Evolutionary conservation across 2,113 vertebrate genomes (phyloP).

Genomic region (Cisticola juncidis): DNA sequence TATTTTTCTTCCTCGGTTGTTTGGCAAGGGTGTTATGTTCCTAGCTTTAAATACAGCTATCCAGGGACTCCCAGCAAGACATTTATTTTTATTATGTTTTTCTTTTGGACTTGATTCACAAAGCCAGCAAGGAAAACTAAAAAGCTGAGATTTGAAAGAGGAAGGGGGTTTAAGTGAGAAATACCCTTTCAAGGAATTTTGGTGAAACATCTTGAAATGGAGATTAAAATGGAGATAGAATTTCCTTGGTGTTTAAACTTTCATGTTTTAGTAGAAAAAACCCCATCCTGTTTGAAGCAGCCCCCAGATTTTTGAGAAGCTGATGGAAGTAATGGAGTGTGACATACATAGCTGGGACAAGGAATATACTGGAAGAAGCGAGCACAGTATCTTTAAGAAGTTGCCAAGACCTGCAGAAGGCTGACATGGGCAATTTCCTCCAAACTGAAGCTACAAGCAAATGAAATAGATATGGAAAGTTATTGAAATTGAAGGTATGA

Average conservation of each 20-base stretch:
- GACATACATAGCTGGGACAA: not conserved
- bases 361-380: slow-evolving; percentile 20
- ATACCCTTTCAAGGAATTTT: slow-evolving; percentile 41
- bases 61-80: slow-evolving; percentile 13
- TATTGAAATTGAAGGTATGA: not conserved
- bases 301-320: not conserved
- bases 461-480: not conserved
- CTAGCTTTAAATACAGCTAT: slow-evolving; percentile 46
- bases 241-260: slow-evolving; percentile 37
- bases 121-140: slow-evolving; percentile 2
- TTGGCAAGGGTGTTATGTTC: slow-evolving; percentile 43
- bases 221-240: not conserved
- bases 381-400: not conserved
- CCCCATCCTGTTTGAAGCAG: not conserved
- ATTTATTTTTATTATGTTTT: slow-evolving; percentile 45
- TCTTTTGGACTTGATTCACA: slow-evolving; percentile 26
- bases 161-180: not conserved
- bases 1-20: not conserved
- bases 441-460: not conserved
- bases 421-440: not conserved
- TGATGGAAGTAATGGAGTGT: slow-evolving; percentile 33
- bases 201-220: not conserved
- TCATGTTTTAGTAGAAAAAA: not conserved
- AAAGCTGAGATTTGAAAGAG: slow-evolving; percentile 3
- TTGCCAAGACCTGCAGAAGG: slow-evolving; percentile 14